Conservation (phyloP, 2,113 vertebrate genomes). For the Nothocercus julius region DNA sequence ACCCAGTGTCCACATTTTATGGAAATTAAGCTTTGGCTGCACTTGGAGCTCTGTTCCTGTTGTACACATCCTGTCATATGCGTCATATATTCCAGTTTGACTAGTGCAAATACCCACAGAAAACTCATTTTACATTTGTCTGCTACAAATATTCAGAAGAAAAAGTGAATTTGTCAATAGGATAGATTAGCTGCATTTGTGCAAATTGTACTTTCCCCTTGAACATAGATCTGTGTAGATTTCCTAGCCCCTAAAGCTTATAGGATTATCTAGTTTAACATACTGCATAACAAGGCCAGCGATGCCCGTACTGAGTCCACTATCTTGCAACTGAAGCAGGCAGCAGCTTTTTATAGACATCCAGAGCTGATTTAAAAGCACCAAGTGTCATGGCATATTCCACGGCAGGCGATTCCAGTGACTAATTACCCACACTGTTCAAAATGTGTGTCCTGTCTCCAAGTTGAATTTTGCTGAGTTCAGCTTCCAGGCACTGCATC, state of each 20-base stretch:
- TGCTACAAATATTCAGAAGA: neutral
- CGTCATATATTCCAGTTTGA: neutral
- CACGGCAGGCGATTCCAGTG: neutral
- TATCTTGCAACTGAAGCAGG: neutral
- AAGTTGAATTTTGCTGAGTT: slow-evolving; percentile 40
- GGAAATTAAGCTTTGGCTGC: neutral
- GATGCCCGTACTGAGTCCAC: neutral
- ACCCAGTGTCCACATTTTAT: neutral
- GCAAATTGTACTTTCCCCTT: neutral
- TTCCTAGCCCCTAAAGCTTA: neutral
- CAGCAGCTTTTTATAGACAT: neutral
- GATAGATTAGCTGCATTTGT: neutral
- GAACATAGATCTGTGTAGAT: neutral
- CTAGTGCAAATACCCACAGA: neutral
- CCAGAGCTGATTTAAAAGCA: neutral
- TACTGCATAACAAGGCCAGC: neutral
- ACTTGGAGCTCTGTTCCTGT: neutral
- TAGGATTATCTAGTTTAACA: neutral
- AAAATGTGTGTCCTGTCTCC: slow-evolving; percentile 21
- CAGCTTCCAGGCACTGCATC: slow-evolving; percentile 2
- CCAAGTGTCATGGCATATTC: neutral
- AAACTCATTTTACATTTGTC: neutral
- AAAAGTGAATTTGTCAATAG: neutral
- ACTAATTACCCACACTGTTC: slow-evolving; percentile 10
- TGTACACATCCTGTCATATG: neutral